Conservation (phyloP, 2,113 vertebrate species). For the Pseudolaguvia tuberculata region DNA sequence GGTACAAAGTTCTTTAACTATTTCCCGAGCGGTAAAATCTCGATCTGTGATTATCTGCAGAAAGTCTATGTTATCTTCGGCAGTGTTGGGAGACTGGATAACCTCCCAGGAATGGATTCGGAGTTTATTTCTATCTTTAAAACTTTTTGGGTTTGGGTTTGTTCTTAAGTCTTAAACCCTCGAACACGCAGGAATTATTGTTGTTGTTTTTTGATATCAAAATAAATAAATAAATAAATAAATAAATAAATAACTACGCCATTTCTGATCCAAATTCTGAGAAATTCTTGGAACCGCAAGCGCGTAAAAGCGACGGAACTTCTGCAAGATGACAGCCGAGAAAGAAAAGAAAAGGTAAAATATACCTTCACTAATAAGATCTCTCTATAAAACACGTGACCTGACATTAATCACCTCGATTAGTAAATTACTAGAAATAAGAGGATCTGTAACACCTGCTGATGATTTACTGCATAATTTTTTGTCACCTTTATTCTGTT, state of each 20-base stretch:
- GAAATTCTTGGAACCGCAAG: background rate
- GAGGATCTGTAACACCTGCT: too few species aligned
- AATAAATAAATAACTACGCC: too few species aligned
- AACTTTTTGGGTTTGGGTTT: background rate
- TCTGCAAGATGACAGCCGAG: slow-evolving; percentile 80
- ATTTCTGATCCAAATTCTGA: background rate
- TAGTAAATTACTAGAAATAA: background rate
- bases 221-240: too few species aligned
- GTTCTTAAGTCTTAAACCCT: background rate
- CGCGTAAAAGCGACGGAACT: background rate
- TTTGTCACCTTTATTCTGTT: too few species aligned
- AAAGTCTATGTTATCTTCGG: slow-evolving; percentile 88
- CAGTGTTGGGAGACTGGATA: slow-evolving; percentile 97
- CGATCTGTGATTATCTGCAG: slow-evolving; percentile 51
- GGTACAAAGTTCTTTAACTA: slow-evolving; percentile 51
- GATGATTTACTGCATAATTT: too few species aligned
- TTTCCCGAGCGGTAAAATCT: slow-evolving; percentile 47
- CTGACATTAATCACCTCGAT: background rate
- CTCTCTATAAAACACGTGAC: background rate
- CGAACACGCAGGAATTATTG: background rate
- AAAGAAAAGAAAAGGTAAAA: slow-evolving; percentile 92
- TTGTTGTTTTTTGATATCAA: background rate
- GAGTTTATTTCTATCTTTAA: background rate
- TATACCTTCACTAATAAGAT: background rate
- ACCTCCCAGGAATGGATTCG: slow-evolving; percentile 54